These are phyloP conservation scores for Emydura subglobosa DNA, from an alignment of 2,113 vertebrate genomes.

Conservation along the genomic window DNA sequence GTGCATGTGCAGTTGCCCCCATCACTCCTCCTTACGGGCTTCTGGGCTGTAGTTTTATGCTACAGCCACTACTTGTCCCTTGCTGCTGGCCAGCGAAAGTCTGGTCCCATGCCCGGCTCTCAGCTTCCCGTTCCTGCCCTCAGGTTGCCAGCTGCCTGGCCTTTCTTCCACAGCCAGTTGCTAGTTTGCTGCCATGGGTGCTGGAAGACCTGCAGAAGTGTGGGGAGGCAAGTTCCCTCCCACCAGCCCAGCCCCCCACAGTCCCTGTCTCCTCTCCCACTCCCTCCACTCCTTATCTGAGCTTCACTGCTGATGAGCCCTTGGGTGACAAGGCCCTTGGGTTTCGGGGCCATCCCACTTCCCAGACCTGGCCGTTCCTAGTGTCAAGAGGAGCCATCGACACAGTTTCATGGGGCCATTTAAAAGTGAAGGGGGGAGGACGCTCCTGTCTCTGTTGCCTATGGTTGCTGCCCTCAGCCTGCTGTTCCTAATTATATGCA, in stretches of 20 bases:
- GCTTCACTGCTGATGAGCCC: too few species aligned
- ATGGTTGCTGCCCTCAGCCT: not conserved
- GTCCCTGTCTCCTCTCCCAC: too few species aligned
- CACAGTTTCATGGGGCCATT: too few species aligned
- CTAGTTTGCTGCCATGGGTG: not conserved
- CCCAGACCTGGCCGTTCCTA: too few species aligned
- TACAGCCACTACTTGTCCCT: not conserved
- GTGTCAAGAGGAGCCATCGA: too few species aligned
- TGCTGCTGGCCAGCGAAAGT: not conserved
- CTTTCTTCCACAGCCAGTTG: not conserved
- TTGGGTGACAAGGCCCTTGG: too few species aligned
- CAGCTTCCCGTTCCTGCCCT: not conserved
- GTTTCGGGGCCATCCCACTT: too few species aligned
- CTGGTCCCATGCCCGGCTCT: not conserved
- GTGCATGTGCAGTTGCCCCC: not conserved
- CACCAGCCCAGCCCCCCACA: too few species aligned
- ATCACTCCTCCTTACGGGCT: not conserved
- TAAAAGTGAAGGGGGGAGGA: too few species aligned
- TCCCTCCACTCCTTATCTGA: too few species aligned
- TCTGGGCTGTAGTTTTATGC: not conserved
- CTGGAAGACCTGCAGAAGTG: too few species aligned
- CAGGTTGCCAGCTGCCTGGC: not conserved
- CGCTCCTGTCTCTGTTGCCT: not conserved
- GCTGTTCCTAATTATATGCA: not conserved
- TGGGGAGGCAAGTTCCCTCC: too few species aligned